phyloP scores from a whole-genome alignment of 2,888 invertebrate species.

The Adineta ricciae region DNA sequence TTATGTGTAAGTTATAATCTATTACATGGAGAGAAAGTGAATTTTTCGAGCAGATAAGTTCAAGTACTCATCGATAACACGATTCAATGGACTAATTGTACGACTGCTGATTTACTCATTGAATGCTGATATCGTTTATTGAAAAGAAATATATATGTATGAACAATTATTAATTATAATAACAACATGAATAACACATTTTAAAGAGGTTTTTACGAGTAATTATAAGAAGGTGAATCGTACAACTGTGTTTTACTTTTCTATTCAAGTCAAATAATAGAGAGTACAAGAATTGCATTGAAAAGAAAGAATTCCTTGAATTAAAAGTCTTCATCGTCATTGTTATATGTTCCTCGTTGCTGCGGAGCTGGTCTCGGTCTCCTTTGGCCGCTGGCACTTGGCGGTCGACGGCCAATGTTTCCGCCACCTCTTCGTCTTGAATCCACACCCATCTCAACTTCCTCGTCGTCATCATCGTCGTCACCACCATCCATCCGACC shows the following conservation, averaged over 20 bases:
- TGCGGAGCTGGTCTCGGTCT: neutral
- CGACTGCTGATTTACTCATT: too few relatives aligned
- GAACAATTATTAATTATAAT: too few relatives aligned
- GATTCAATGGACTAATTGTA: too few relatives aligned
- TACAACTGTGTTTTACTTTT: neutral
- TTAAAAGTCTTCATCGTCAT: neutral
- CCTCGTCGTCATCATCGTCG: constrained; percentile 23
- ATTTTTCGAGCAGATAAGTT: too few relatives aligned
- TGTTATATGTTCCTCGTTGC: neutral
- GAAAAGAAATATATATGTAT: too few relatives aligned
- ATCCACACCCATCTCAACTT: neutral
- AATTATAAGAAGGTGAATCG: neutral
- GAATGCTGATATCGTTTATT: too few relatives aligned
- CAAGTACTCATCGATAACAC: too few relatives aligned
- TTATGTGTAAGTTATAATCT: neutral
- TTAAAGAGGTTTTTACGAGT: too few relatives aligned
- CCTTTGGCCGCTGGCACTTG: neutral
- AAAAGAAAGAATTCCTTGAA: neutral
- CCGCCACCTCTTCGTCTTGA: neutral
- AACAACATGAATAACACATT: too few relatives aligned
- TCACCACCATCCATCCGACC: neutral
- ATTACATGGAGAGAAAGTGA: too few relatives aligned
- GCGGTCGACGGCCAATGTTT: neutral
- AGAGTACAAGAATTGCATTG: neutral
- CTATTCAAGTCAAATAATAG: neutral